phyloP scores from a whole-genome alignment of 2,888 invertebrate genomes.

The Apantesis nais region DNA sequence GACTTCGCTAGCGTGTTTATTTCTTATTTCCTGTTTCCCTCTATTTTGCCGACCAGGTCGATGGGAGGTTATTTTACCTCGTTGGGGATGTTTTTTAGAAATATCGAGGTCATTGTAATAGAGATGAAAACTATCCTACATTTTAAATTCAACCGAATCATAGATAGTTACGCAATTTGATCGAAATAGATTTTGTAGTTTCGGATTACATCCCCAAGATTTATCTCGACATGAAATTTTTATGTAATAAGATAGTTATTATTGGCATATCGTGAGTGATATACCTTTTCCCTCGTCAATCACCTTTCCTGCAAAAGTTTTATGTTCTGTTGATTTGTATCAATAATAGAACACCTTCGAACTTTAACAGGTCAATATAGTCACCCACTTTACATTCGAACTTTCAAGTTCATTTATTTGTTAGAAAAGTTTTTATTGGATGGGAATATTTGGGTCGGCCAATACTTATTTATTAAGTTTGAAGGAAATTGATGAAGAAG shows the following conservation, averaged over 20 bases:
- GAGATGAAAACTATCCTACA: too few relatives aligned
- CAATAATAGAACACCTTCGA: conserved; percentile 3
- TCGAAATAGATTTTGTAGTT: too few relatives aligned
- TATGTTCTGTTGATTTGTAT: neutral
- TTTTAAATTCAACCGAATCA: too few relatives aligned
- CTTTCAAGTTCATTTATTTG: conserved; percentile 20
- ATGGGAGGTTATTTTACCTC: too few relatives aligned
- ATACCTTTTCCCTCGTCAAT: neutral
- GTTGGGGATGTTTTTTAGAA: too few relatives aligned
- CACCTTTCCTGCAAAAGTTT: neutral
- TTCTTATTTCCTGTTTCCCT: too few relatives aligned
- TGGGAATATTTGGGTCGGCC: conserved; percentile 19
- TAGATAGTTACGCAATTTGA: too few relatives aligned
- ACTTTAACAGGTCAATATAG: conserved; percentile 36
- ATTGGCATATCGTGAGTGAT: neutral
- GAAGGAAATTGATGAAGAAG: neutral
- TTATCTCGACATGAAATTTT: neutral
- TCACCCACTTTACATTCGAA: conserved; percentile 32
- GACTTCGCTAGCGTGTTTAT: too few relatives aligned
- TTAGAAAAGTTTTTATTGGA: conserved; percentile 31
- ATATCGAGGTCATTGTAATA: too few relatives aligned
- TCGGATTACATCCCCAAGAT: neutral
- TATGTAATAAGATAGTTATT: neutral
- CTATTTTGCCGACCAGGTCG: too few relatives aligned
- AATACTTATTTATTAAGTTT: neutral